Percentiles rank a stretch among this genome's conserved stretches.
Conservation (phyloP, 2,113 vertebrate genomes). For the Xenopus borealis region DNA sequence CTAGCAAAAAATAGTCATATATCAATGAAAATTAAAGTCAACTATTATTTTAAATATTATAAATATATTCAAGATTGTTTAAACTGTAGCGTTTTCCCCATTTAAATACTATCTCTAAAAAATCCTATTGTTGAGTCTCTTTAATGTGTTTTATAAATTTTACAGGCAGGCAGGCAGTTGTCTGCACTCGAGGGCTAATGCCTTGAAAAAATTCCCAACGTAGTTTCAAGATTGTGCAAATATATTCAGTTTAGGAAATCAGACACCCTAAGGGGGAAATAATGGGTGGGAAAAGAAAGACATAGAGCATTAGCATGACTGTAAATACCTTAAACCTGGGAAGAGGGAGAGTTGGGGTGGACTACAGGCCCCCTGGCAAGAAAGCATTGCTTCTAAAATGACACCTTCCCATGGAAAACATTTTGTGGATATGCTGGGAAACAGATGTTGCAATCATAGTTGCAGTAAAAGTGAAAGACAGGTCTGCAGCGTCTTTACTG, state of each 20-base stretch:
- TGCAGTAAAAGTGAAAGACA: conserved; percentile 21
- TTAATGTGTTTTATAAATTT: neutral
- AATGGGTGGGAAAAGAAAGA: conserved; percentile 3
- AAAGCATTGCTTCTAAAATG: conserved; percentile 31
- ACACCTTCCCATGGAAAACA: conserved; percentile 31
- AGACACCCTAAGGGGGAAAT: conserved; percentile 32
- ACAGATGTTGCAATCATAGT: conserved; percentile 31
- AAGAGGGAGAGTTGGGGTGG: neutral
- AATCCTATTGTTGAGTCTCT: neutral
- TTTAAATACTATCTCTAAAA: no score
- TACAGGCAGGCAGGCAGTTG: conserved; percentile 14
- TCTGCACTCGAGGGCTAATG: conserved; percentile 19
- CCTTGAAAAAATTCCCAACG: neutral
- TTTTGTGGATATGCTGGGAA: conserved; percentile 26
- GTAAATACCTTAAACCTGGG: conserved; percentile 37
- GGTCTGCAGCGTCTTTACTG: conserved; percentile 1
- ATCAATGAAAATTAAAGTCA: no score
- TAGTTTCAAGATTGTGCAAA: conserved; percentile 30
- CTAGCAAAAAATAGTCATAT: no score
- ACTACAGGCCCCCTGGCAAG: conserved; percentile 7
- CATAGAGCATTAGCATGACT: conserved; percentile 18
- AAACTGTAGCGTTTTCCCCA: no score
- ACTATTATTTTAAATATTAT: no score
- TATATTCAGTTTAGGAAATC: conserved; percentile 34
- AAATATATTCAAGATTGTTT: no score